Percentiles rank a stretch among this genome's conserved stretches.
phyloP scores from a whole-genome alignment of 2,113 vertebrate genomes.

The Mirounga angustirostris region DNA sequence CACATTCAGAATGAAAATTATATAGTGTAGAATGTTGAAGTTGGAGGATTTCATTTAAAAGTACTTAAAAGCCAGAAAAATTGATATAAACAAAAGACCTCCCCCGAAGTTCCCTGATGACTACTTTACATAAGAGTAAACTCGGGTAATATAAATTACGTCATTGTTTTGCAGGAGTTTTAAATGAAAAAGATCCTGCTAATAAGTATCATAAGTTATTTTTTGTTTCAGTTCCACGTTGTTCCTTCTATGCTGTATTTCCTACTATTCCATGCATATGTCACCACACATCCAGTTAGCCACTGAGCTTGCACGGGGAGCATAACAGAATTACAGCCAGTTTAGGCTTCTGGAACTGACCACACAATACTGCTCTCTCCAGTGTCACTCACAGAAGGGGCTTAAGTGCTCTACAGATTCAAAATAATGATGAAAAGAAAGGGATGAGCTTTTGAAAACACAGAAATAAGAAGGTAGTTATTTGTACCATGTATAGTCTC shows the following conservation, averaged over 20 bases:
- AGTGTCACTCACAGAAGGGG: background rate
- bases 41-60: background rate
- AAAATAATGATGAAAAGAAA: background rate
- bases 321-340: background rate
- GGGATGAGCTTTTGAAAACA: constrained; percentile 6
- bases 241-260: background rate
- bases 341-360: background rate
- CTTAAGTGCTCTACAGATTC: background rate
- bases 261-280: background rate
- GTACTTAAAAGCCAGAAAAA: background rate
- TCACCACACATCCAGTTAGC: background rate
- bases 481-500: background rate
- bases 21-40: background rate
- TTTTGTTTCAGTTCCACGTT: background rate
- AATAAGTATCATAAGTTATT: background rate
- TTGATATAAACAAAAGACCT: background rate
- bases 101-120: background rate
- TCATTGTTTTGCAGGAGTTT: background rate
- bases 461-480: background rate
- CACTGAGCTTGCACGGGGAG: background rate
- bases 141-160: background rate
- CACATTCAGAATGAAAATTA: constrained; percentile 16
- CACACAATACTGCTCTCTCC: background rate
- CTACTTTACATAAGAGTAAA: background rate
- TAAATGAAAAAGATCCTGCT: constrained; percentile 39